phyloP scores from a whole-genome alignment of 2,797 vertebrate species.

The Falco biarmicus region DNA sequence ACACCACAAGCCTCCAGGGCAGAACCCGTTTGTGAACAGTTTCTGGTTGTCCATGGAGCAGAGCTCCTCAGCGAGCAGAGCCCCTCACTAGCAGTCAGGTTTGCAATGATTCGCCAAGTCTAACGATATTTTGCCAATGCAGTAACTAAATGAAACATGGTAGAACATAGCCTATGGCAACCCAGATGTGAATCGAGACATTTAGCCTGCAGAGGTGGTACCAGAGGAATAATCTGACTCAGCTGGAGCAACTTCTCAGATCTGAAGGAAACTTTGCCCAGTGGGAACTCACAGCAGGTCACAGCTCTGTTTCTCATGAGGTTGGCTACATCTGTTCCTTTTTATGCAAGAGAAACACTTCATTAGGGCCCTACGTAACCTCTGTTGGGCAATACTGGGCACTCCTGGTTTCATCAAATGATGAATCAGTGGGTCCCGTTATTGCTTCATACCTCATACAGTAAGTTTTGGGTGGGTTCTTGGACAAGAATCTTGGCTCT shows the following conservation, averaged over 20 bases:
- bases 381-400: constrained; percentile 61
- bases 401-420: constrained; percentile 53
- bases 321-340: constrained; percentile 61
- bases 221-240: constrained; percentile 42
- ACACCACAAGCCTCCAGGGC: not conserved
- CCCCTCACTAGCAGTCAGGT: not conserved
- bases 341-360: constrained; percentile 57
- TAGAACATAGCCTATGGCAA: not conserved
- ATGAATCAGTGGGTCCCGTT: constrained; percentile 52
- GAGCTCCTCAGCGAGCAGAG: not conserved
- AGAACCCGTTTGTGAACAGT: not conserved
- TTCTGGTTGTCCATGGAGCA: not conserved
- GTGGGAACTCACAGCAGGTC: constrained; percentile 52
- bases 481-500: constrained; percentile 20
- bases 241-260: not conserved
- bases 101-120: not conserved
- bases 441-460: constrained; percentile 59
- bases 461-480: constrained; percentile 47
- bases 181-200: constrained; percentile 20
- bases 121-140: not conserved
- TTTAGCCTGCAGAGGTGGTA: not conserved
- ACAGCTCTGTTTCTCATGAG: constrained; percentile 47
- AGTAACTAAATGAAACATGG: not conserved
- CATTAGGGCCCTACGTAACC: constrained; percentile 31
- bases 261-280: constrained; percentile 30